Conservation (phyloP, 2,113 vertebrate species). For the Ceyx margarethae region DNA sequence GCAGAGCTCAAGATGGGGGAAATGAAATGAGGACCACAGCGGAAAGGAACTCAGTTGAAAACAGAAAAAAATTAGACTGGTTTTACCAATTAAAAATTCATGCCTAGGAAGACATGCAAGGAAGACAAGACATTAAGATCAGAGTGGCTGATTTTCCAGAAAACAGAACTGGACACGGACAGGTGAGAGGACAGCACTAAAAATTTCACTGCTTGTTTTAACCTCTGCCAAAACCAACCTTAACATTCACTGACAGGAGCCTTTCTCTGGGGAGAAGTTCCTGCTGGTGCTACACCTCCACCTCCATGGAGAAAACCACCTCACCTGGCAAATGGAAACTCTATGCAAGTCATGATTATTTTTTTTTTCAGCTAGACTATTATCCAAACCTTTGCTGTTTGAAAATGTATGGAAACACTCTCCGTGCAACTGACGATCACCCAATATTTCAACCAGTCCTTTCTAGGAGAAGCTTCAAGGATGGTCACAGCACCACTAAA, state of each 20-base stretch:
- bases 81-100: neutral
- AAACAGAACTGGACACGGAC: neutral
- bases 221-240: neutral
- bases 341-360: neutral
- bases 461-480: neutral
- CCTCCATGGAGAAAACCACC: neutral
- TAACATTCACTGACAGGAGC: neutral
- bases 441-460: neutral
- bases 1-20: neutral
- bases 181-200: constrained; percentile 8
- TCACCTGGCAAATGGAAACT: neutral
- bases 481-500: neutral
- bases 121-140: constrained; percentile 20
- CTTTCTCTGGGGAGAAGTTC: neutral
- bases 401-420: neutral
- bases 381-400: neutral
- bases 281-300: neutral
- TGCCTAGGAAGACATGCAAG: constrained; percentile 42
- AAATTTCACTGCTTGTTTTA: neutral
- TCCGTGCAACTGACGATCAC: neutral
- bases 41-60: neutral
- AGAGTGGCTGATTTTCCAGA: constrained; percentile 54
- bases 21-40: constrained; percentile 30
- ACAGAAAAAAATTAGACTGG: neutral
- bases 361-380: neutral